Conservation (phyloP, 92 coral and sea anemone species). For the Pocillopora meandrina region DNA sequence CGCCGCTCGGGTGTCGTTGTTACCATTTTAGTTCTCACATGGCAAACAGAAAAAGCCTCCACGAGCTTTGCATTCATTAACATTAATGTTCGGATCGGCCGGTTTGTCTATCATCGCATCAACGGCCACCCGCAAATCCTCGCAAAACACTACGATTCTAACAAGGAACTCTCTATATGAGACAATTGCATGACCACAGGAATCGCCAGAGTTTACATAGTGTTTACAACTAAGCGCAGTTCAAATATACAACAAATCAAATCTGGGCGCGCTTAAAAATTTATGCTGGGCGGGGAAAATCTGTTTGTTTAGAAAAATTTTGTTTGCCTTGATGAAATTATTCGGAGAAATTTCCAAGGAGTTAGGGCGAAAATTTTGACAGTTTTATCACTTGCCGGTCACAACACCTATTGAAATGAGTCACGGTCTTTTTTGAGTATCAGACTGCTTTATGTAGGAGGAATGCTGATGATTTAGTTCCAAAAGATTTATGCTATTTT, state of each 20-base stretch:
- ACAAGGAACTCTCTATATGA: not conserved
- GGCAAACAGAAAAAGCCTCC: conserved; percentile 31
- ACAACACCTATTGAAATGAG: conserved; percentile 18
- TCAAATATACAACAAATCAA: not conserved
- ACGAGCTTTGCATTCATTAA: conserved; percentile 48
- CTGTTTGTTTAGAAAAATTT: not conserved
- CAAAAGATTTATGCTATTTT: too few species aligned
- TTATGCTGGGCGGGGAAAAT: not conserved
- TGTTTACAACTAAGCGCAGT: not conserved
- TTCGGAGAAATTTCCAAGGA: not conserved
- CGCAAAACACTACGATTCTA: conserved; percentile 6
- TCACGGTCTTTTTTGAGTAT: not conserved
- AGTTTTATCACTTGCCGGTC: not conserved
- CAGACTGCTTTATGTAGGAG: too few species aligned
- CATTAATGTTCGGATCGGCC: conserved; percentile 32
- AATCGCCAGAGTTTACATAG: not conserved
- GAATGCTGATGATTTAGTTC: too few species aligned
- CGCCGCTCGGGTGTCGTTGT: not conserved
- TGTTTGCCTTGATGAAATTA: not conserved
- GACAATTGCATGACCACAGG: not conserved
- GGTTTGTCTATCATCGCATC: conserved; percentile 28
- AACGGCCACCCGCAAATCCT: conserved; percentile 15
- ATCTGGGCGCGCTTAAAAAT: conserved; percentile 1
- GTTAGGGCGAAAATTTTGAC: not conserved
- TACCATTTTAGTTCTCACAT: conserved; percentile 34